Percentiles rank a stretch among this genome's conserved stretches.
phyloP scores from a whole-genome alignment of 2,113 vertebrate species.

The Tychaedon coryphoeus region DNA sequence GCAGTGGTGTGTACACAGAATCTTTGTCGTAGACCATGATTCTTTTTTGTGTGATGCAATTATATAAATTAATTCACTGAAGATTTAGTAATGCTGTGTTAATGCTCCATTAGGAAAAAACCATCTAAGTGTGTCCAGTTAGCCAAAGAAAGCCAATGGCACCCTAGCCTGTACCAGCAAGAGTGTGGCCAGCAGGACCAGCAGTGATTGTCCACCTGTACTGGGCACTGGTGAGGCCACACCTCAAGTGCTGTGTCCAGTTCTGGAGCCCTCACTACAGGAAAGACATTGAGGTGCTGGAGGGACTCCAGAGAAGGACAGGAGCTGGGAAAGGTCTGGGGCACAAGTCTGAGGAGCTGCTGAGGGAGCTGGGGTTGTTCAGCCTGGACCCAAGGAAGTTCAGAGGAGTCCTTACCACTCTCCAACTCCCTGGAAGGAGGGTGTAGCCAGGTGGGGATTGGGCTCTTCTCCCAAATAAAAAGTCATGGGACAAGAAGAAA shows the following conservation, averaged over 20 bases:
- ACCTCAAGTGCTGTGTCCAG: fast-evolving
- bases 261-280: fast-evolving
- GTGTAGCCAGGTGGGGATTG: fast-evolving
- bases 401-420: neutral
- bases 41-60: neutral
- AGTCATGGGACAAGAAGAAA: neutral
- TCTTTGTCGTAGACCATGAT: neutral
- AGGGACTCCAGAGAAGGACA: neutral
- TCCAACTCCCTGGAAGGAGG: neutral
- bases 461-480: neutral
- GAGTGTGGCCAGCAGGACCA: neutral
- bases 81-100: neutral
- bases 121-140: fast-evolving
- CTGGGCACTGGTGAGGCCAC: neutral
- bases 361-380: neutral
- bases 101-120: neutral
- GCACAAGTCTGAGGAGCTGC: neutral
- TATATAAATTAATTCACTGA: neutral
- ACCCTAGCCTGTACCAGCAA: neutral
- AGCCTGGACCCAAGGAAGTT: neutral
- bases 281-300: neutral
- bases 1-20: fast-evolving
- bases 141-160: neutral
- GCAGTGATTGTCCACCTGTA: neutral
- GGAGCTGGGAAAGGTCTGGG: neutral